Evolutionary conservation across 2,888 invertebrate genomes (phyloP).

Genomic region (Cephalotes varians): DNA sequence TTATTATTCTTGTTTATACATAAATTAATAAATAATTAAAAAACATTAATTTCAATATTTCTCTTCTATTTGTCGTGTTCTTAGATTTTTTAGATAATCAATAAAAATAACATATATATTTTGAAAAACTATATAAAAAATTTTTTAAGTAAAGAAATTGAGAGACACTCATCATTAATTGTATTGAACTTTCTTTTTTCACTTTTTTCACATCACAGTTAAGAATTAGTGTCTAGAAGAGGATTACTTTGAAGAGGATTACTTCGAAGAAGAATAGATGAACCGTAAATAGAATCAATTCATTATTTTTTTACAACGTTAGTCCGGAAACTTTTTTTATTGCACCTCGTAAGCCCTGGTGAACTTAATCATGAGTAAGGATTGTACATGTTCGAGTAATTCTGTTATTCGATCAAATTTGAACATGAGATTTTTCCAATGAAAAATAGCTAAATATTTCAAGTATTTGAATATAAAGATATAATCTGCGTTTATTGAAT

Average conservation of each 20-base stretch:
- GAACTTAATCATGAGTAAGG: neutral
- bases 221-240: neutral
- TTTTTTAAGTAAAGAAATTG: neutral
- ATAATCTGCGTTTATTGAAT: neutral
- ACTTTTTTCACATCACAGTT: neutral
- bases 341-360: neutral
- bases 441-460: conserved; percentile 16
- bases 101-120: neutral
- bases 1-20: neutral
- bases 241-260: conserved; percentile 8
- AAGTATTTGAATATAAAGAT: conserved; percentile 23
- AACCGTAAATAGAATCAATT: neutral
- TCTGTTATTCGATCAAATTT: conserved; percentile 10
- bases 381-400: conserved; percentile 3
- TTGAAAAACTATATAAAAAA: neutral
- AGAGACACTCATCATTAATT: neutral
- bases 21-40: neutral
- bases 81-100: neutral
- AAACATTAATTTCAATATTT: neutral
- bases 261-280: neutral
- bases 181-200: neutral
- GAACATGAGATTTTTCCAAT: neutral
- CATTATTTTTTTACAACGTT: neutral
- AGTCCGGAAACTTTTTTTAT: conserved; percentile 26
- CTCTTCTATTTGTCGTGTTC: neutral